phyloP scores from a whole-genome alignment of 2,113 vertebrate species.

The Mesoclemmys tuberculata region DNA sequence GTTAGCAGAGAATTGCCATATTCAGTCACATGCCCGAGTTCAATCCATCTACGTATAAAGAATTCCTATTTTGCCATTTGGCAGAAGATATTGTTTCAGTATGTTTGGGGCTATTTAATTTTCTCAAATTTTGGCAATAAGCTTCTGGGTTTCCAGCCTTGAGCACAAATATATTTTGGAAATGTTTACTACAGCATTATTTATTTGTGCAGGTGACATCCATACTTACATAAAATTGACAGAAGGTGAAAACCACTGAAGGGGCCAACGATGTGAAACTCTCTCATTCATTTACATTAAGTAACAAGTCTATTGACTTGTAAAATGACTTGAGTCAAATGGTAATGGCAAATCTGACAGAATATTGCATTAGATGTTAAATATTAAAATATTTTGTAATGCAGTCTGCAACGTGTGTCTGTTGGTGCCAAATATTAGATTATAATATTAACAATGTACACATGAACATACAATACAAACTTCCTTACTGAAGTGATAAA shows the following conservation, averaged over 20 bases:
- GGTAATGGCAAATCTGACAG: constrained; percentile 38
- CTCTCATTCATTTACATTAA: constrained; percentile 41
- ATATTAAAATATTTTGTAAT: constrained; percentile 11
- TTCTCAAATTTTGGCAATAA: neutral
- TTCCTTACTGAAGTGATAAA: neutral
- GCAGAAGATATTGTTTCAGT: neutral
- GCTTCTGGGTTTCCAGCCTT: neutral
- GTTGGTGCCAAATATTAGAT: neutral
- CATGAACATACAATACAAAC: constrained; percentile 4
- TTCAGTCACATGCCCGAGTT: neutral
- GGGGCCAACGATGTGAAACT: constrained; percentile 8
- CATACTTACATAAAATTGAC: neutral
- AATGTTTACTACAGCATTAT: neutral
- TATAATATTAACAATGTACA: constrained; percentile 1
- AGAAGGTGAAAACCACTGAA: constrained; percentile 22
- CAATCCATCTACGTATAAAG: neutral
- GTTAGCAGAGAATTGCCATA: neutral
- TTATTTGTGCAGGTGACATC: neutral
- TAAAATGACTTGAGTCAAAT: constrained; percentile 37
- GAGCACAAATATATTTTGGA: neutral
- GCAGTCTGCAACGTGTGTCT: neutral
- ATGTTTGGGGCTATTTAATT: rapidly evolving
- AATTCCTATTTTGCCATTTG: neutral
- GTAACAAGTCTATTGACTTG: constrained; percentile 42
- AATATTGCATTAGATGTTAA: neutral